A percentile compares a stretch with the other conserved stretches of the same genome.
Evolutionary conservation across 2,113 vertebrate species (phyloP).

Genomic region (Loxodonta africana): DNA sequence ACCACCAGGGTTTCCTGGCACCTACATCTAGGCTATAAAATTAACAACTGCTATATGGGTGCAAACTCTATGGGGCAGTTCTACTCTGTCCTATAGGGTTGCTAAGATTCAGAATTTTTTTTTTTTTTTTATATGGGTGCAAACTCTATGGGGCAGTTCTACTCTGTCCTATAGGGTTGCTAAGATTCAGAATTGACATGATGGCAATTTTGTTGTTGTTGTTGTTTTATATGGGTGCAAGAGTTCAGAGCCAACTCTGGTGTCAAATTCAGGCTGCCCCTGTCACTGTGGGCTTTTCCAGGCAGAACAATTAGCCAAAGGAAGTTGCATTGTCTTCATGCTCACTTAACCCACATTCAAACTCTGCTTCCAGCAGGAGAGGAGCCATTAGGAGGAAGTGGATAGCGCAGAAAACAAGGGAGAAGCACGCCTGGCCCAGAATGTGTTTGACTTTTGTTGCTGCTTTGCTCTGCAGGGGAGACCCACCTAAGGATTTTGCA

Average conservation of each 20-base stretch:
- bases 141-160: too few relatives aligned
- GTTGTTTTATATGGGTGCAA: background rate
- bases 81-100: too few relatives aligned
- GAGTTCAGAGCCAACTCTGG: background rate
- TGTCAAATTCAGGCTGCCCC: background rate
- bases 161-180: too few relatives aligned
- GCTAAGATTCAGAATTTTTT: too few relatives aligned
- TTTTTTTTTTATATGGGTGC: too few relatives aligned
- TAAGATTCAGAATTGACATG: too few relatives aligned
- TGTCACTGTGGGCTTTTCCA: background rate
- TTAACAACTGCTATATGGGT: background rate
- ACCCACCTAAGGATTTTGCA: slow-evolving; percentile 5
- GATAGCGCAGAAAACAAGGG: background rate
- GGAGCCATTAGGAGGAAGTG: background rate
- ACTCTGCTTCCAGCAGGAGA: background rate
- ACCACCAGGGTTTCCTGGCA: too few relatives aligned
- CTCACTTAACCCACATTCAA: background rate
- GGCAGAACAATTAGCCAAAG: background rate
- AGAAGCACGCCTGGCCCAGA: background rate
- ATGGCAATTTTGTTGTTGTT: too few relatives aligned
- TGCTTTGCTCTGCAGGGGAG: background rate
- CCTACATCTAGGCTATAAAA: background rate
- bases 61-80: background rate
- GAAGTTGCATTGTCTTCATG: background rate
- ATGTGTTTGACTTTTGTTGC: background rate